Evolutionary conservation across 23 tunicate species (phyloP).

Genomic region (Phallusia fumigata): DNA sequence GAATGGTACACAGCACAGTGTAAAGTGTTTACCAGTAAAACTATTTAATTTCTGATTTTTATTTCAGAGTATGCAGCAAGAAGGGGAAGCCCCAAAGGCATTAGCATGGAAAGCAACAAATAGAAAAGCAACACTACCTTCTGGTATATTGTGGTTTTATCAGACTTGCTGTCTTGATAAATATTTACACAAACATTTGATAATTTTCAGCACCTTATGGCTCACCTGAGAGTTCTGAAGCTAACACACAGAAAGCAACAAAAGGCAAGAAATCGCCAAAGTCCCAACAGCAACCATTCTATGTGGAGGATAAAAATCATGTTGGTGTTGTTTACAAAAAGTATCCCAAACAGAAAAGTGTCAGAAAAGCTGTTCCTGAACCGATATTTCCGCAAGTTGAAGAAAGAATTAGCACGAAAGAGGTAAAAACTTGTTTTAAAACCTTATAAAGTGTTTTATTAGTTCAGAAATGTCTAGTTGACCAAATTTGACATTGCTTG

Average conservation of each 20-base stretch:
- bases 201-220: background rate
- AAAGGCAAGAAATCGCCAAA: conserved; percentile 19
- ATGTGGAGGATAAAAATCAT: conserved; percentile 52
- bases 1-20: conserved; percentile 30
- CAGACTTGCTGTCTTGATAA: too few relatives aligned
- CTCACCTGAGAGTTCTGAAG: background rate
- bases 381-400: conserved; percentile 81
- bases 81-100: conserved; percentile 37
- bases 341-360: conserved; percentile 75
- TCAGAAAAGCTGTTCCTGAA: conserved; percentile 83
- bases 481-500: too few relatives aligned
- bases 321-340: conserved; percentile 69
- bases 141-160: conserved; percentile 13
- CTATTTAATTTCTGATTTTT: background rate
- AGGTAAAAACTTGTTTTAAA: conserved; percentile 14
- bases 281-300: conserved; percentile 43
- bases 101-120: conserved; percentile 65
- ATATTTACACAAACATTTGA: too few relatives aligned
- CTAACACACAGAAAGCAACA: background rate
- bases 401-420: conserved; percentile 72
- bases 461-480: too few relatives aligned
- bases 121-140: conserved; percentile 66
- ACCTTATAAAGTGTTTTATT: background rate
- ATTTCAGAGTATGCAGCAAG: conserved; percentile 6
- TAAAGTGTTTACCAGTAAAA: background rate